phyloP scores from a whole-genome alignment of 2,888 invertebrate genomes.

The Mesorhabditis sp. region DNA sequence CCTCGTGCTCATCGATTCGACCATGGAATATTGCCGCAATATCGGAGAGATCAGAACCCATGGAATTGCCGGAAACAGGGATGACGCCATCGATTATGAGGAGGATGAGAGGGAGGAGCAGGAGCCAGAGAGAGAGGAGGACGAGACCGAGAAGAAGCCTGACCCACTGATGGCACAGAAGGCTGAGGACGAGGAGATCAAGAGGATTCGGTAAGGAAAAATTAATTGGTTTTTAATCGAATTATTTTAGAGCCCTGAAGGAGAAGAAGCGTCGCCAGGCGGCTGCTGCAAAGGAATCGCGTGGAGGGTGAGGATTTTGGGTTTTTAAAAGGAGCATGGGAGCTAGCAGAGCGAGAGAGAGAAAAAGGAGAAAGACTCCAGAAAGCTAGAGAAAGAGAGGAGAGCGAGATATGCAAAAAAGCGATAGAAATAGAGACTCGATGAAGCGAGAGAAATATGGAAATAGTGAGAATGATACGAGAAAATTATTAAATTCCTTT shows the following conservation, averaged over 20 bases:
- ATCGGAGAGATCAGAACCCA: slow-evolving; percentile 47
- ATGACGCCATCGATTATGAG: slow-evolving; percentile 36
- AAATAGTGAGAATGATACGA: neutral
- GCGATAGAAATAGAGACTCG: too few relatives aligned
- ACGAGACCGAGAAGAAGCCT: slow-evolving; percentile 18
- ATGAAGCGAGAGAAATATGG: too few relatives aligned
- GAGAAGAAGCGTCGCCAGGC: slow-evolving; percentile 25
- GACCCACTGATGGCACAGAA: slow-evolving; percentile 7
- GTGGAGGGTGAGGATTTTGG: neutral
- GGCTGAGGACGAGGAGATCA: slow-evolving; percentile 4
- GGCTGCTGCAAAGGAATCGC: neutral
- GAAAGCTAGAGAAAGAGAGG: too few relatives aligned
- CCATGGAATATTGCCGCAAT: slow-evolving; percentile 54
- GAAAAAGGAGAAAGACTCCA: too few relatives aligned
- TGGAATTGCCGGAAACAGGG: slow-evolving; percentile 53
- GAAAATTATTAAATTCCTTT: slow-evolving; percentile 21
- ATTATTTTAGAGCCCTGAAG: slow-evolving; percentile 24
- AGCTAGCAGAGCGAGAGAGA: neutral
- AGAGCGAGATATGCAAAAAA: too few relatives aligned
- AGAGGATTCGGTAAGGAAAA: slow-evolving; percentile 19
- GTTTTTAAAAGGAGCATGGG: neutral
- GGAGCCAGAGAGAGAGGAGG: slow-evolving; percentile 20
- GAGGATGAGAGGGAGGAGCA: slow-evolving; percentile 26
- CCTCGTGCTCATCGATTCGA: slow-evolving; percentile 49
- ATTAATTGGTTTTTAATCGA: neutral